A percentile compares a stretch with the other conserved stretches of the same genome.
Conservation (phyloP, 1,140 invertebrate species). For the Aleiodes sp. region DNA sequence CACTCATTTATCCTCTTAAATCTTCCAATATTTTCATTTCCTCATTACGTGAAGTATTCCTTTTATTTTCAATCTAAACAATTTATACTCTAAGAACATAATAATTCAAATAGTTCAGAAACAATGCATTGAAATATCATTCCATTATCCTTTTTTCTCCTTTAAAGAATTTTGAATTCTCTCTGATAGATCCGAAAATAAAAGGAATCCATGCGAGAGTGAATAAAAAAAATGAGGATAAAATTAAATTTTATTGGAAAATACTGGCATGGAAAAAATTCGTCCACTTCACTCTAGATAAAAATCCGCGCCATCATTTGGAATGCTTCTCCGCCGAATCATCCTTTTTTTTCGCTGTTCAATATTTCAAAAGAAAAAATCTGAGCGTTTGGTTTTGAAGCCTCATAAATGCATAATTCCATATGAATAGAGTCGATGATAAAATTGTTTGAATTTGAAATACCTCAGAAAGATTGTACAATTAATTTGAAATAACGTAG, state of each 20-base stretch:
- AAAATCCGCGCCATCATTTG: slow-evolving; percentile 40
- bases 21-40: slow-evolving; percentile 31
- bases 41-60: not conserved
- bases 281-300: slow-evolving; percentile 16
- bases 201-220: not conserved
- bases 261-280: not conserved
- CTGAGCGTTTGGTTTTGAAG: slow-evolving; percentile 24
- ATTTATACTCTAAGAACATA: too few relatives aligned
- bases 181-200: too few relatives aligned
- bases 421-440: too few relatives aligned
- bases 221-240: not conserved
- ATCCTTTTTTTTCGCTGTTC: too few relatives aligned
- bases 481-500: too few relatives aligned
- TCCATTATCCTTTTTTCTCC: too few relatives aligned
- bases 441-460: too few relatives aligned
- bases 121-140: too few relatives aligned
- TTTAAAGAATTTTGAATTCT: too few relatives aligned
- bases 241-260: not conserved
- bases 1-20: slow-evolving; percentile 21
- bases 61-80: slow-evolving; percentile 10
- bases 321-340: slow-evolving; percentile 19
- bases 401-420: too few relatives aligned
- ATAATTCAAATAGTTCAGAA: too few relatives aligned
- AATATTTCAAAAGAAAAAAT: slow-evolving; percentile 40
- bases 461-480: too few relatives aligned